Conservation (phyloP, 2,888 invertebrate genomes). For the Dolomedes plantarius region DNA sequence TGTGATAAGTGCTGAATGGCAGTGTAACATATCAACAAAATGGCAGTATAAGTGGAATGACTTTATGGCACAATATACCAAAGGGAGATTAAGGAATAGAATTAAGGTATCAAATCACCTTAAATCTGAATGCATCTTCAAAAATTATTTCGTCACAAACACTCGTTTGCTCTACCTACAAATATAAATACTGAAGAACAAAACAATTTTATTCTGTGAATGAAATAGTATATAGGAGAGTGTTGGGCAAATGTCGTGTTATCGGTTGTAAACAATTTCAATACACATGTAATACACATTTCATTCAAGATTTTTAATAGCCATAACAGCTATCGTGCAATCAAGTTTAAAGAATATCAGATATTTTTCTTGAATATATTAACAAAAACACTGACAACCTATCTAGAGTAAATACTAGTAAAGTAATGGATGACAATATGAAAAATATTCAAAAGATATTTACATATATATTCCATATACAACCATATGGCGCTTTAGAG, state of each 20-base stretch:
- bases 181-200: slow-evolving; percentile 1
- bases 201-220: neutral
- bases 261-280: neutral
- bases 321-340: neutral
- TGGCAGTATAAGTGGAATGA: slow-evolving; percentile 12
- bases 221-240: neutral
- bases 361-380: slow-evolving; percentile 1
- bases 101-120: neutral
- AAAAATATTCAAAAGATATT: slow-evolving; percentile 28
- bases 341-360: neutral
- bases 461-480: slow-evolving; percentile 15
- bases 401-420: slow-evolving; percentile 22
- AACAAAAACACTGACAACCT: slow-evolving; percentile 27
- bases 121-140: neutral
- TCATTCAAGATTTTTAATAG: neutral
- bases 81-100: neutral
- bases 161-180: slow-evolving; percentile 1
- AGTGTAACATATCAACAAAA: slow-evolving; percentile 13
- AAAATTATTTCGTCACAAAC: neutral
- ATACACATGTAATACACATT: neutral
- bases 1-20: slow-evolving; percentile 5
- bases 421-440: slow-evolving; percentile 22
- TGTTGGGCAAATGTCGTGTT: neutral
- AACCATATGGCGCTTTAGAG: slow-evolving; percentile 17
- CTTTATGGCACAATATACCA: neutral